A percentile compares a stretch with the other conserved stretches of the same genome.
Conservation (phyloP, 2,797 vertebrate species). For the Telmatherina bonti region DNA sequence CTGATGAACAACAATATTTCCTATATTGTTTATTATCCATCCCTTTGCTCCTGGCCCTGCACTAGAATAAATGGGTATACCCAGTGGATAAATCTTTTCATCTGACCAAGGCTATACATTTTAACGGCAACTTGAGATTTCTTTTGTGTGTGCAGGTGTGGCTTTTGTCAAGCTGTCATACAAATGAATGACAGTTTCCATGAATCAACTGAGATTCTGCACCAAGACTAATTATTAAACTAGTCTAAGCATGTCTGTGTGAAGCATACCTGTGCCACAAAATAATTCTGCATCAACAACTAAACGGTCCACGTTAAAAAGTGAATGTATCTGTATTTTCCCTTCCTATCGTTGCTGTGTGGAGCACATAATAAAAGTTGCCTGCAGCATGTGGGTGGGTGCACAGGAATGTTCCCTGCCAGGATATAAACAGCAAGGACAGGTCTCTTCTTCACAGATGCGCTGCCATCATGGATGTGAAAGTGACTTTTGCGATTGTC, state of each 20-base stretch:
- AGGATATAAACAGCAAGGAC: slow-evolving; percentile 42
- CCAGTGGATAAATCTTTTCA: not conserved
- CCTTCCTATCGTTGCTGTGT: too few relatives aligned
- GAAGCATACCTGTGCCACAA: not conserved
- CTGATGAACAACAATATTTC: not conserved
- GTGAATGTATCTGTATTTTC: slow-evolving; percentile 14
- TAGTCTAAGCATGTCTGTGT: slow-evolving; percentile 39
- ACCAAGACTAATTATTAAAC: slow-evolving; percentile 36
- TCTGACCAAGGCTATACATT: not conserved
- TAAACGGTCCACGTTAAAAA: not conserved
- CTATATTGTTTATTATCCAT: not conserved
- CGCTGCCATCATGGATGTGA: slow-evolving; percentile 73
- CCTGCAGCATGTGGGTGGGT: not conserved
- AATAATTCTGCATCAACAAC: not conserved
- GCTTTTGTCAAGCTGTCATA: not conserved
- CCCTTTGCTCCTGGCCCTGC: not conserved
- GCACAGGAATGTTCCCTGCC: not conserved
- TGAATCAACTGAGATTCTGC: slow-evolving; percentile 23
- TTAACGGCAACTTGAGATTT: not conserved
- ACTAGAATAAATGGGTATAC: not conserved
- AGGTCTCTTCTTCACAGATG: not conserved
- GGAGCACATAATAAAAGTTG: too few relatives aligned
- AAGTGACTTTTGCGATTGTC: slow-evolving; percentile 45
- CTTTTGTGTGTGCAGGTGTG: slow-evolving; percentile 12
- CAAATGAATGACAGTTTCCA: not conserved